These are phyloP conservation scores for Heliopora coerulea DNA, from an alignment of 92 coral and sea anemone species.

Conservation along the genomic window DNA sequence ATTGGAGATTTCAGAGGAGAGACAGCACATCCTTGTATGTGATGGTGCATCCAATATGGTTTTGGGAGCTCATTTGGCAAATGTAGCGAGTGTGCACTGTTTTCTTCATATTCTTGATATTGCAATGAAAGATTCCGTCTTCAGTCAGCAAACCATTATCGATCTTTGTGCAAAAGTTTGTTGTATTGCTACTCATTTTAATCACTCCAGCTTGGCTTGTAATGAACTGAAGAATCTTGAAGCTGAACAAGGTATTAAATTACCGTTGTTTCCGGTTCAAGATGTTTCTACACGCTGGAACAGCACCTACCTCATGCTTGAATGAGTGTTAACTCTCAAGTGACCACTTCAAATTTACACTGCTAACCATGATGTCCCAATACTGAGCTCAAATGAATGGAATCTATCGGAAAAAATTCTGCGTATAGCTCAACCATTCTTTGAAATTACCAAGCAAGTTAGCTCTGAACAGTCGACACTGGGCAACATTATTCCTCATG, in stretches of 20 bases:
- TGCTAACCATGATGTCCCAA: constrained; percentile 27
- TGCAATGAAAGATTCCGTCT: too few relatives aligned
- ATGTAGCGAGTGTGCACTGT: constrained; percentile 14
- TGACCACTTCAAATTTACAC: constrained; percentile 32
- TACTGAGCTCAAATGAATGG: constrained; percentile 19
- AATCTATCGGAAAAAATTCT: constrained; percentile 38
- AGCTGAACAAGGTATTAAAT: constrained; percentile 23
- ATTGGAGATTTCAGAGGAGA: constrained; percentile 30
- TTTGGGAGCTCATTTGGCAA: constrained; percentile 24
- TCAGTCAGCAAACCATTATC: too few relatives aligned
- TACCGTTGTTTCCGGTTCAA: constrained; percentile 32
- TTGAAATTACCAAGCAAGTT: constrained; percentile 29
- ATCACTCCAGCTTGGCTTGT: constrained; percentile 31
- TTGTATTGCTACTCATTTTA: constrained; percentile 28
- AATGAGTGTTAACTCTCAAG: constrained; percentile 26
- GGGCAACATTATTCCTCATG: constrained; percentile 19
- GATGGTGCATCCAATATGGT: constrained; percentile 29
- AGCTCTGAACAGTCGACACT: constrained; percentile 24
- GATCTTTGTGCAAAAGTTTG: constrained; percentile 22
- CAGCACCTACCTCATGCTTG: constrained; percentile 42
- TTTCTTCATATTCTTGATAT: constrained; percentile 27
- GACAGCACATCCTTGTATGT: constrained; percentile 20
- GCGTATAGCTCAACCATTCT: constrained; percentile 32
- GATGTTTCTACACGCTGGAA: constrained; percentile 36
- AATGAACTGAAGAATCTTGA: constrained; percentile 21